Conservation (phyloP, 1,140 invertebrate genomes). For the Hyles euphorbiae region DNA sequence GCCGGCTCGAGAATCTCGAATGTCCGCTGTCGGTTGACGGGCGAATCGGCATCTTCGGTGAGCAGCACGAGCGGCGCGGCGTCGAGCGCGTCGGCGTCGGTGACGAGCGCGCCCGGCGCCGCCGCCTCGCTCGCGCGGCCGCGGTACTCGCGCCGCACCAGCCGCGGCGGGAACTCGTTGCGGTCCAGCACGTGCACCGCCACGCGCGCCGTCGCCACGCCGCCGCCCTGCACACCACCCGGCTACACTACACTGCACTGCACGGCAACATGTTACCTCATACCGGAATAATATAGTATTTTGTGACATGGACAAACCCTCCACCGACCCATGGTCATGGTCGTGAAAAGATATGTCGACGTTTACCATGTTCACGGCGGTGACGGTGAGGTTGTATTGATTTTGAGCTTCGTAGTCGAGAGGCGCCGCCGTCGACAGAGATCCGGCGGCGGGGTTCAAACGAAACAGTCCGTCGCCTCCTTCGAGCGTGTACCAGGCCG, state of each 20-base stretch:
- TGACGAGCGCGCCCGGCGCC: slow-evolving; percentile 73
- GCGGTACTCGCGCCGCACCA: slow-evolving; percentile 82
- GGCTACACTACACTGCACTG: no score
- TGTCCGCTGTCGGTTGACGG: slow-evolving; percentile 87
- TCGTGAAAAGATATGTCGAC: not conserved
- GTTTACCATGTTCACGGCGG: slow-evolving; percentile 90
- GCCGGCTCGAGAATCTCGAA: slow-evolving; percentile 90
- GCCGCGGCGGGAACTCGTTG: slow-evolving; percentile 93
- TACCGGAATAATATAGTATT: no score
- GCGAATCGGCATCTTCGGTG: slow-evolving; percentile 79
- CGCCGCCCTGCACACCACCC: slow-evolving; percentile 77
- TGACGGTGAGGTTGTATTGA: slow-evolving; percentile 89
- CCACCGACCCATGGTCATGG: no score
- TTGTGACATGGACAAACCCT: no score
- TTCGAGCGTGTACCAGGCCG: slow-evolving; percentile 89
- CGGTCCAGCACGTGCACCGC: slow-evolving; percentile 86
- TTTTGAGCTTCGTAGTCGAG: slow-evolving; percentile 86
- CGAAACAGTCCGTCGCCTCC: slow-evolving; percentile 85
- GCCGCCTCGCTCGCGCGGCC: slow-evolving; percentile 49
- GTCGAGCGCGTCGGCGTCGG: slow-evolving; percentile 80
- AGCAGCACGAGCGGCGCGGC: slow-evolving; percentile 4
- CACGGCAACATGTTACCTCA: no score
- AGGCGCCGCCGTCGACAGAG: slow-evolving; percentile 82
- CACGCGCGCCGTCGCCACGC: slow-evolving; percentile 80
- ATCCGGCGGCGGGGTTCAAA: slow-evolving; percentile 90